Evolutionary conservation across 2,113 vertebrate species (phyloP).

Genomic region (Vireo altiloquus): DNA sequence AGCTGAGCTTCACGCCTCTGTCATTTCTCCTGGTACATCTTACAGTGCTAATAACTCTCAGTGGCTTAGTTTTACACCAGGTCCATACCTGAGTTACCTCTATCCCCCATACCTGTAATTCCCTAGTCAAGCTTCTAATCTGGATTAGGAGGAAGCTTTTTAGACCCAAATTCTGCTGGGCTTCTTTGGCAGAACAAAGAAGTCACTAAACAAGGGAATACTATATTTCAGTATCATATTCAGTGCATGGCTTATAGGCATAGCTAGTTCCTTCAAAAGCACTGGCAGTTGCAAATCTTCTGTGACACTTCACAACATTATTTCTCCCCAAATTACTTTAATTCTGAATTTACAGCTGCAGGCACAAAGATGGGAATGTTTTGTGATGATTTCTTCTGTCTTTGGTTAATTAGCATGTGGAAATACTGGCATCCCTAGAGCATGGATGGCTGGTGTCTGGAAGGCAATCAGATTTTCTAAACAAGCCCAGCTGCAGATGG

Average conservation of each 20-base stretch:
- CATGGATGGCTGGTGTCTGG: slow-evolving; percentile 18
- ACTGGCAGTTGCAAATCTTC: slow-evolving; percentile 16
- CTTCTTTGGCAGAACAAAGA: neutral
- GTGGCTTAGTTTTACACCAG: neutral
- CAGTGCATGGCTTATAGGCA: neutral
- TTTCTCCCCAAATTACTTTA: slow-evolving; percentile 42
- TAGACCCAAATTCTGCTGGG: neutral
- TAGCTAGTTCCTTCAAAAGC: neutral
- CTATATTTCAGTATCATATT: neutral
- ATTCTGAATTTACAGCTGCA: slow-evolving; percentile 55
- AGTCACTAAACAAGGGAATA: neutral
- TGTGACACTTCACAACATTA: slow-evolving; percentile 39
- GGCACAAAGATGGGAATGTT: slow-evolving; percentile 25
- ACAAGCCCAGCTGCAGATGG: slow-evolving; percentile 51
- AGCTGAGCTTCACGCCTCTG: neutral
- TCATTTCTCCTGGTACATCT: slow-evolving; percentile 6
- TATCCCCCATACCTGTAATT: neutral
- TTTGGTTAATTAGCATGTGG: slow-evolving; percentile 46
- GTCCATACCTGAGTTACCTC: neutral
- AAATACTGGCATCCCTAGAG: slow-evolving; percentile 30
- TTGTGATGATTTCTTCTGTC: slow-evolving; percentile 46
- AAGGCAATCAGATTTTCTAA: slow-evolving; percentile 46
- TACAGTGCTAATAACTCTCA: neutral
- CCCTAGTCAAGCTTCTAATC: neutral
- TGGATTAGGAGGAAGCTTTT: neutral